Base-by-base conservation (phyloP, 2,888 invertebrate species). In the Ditula angustiorana region DNA sequence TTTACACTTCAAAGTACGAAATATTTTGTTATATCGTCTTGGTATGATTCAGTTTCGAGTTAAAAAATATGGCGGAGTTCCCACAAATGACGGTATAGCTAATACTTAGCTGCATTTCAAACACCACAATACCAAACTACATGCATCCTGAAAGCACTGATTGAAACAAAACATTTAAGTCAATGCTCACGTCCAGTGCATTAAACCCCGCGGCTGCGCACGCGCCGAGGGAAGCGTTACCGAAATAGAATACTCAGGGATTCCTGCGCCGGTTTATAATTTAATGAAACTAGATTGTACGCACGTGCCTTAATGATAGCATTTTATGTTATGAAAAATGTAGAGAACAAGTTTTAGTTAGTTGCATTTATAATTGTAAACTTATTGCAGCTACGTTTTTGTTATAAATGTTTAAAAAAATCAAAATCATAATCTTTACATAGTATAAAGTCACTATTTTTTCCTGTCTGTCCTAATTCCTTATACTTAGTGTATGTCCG, bases 231-330 rank as follows among this genome's bases (percentile, higher is more conserved):
- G 88, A 87, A 82, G 78, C 67, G 46, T 81, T 79, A 77, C 87
- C 75, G 78, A 90, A 90, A 90, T 90, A 90, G 88, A 83, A 76
- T 72, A 76, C 74, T 80, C 44, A 56, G 82, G 80, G 85, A 86
- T 85, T 84, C 83, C 79, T 79, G 80, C 74, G 81, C 70, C 56
- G 23, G 52, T 44, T 50, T 58, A 47, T 64, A 64, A 64, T 64
- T 64, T 64, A 53, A 64, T 52, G 64, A 47, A 64, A 59, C 64
- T 64, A 69, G 72, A 74, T 70, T 56, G 19, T 71, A 71, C 74
- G 69, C 70, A 67, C 69, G 71, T 69, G 67, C 66, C 66, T 69
- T 63, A 66, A 66, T 68, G 65, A 70, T 64, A 56, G 52, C 47
- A 30, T 61, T 62, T 64, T 64, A 47, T 24, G 44, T n/a, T 28